These are phyloP conservation scores for Cinclus mexicanus DNA, from an alignment of 2,113 vertebrate genomes.

Conservation along the genomic window DNA sequence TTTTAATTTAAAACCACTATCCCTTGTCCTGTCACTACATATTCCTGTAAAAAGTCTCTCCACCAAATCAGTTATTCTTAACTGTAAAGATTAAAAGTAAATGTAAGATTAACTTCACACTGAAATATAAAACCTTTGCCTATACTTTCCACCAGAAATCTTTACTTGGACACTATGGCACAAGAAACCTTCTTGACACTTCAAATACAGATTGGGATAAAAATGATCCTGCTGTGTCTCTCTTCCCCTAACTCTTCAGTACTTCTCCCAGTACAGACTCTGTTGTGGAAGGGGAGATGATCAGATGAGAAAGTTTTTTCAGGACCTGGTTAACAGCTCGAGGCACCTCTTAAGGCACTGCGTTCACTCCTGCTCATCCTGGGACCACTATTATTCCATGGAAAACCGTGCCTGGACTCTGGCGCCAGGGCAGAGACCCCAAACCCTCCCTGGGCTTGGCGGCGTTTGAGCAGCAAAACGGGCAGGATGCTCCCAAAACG, in stretches of 20 bases:
- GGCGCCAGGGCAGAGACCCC: neutral
- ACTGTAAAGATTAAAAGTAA: neutral
- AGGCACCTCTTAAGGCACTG: neutral
- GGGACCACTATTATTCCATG: neutral
- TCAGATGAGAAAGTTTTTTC: neutral
- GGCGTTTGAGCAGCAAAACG: rapidly evolving
- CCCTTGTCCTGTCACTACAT: neutral
- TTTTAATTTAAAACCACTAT: neutral
- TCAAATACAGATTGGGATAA: neutral
- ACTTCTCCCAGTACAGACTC: neutral
- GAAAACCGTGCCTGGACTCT: rapidly evolving
- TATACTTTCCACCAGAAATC: neutral
- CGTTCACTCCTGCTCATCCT: neutral
- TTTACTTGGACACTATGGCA: neutral
- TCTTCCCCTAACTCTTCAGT: neutral
- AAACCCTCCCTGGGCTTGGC: rapidly evolving
- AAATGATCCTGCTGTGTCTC: too few relatives aligned
- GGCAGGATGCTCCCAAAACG: neutral
- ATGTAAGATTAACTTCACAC: neutral
- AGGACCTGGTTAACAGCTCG: neutral
- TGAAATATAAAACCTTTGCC: neutral
- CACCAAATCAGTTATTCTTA: neutral
- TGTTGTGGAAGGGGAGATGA: rapidly evolving
- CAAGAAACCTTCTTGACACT: neutral
- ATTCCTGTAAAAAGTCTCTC: neutral